Evolutionary conservation across 2,888 invertebrate genomes (phyloP).

Genomic region (Protodeltote pygarga): DNA sequence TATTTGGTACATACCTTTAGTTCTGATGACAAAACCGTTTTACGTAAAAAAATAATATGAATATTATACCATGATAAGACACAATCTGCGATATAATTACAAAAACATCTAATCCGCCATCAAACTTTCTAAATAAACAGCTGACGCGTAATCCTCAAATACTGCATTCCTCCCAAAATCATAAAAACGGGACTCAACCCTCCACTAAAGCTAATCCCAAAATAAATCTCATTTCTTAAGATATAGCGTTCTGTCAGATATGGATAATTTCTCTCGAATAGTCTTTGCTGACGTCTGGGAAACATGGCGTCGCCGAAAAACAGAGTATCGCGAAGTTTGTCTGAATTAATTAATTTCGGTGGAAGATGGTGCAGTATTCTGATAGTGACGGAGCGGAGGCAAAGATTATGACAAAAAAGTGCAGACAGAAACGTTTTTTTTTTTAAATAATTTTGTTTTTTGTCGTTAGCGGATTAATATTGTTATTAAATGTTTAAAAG

Average conservation of each 20-base stretch:
- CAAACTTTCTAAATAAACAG: neutral
- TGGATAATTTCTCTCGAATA: conserved; percentile 42
- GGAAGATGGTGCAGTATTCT: conserved; percentile 50
- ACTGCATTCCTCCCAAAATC: conserved; percentile 2
- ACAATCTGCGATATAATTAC: too few relatives aligned
- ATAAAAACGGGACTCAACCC: conserved; percentile 19
- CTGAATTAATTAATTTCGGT: conserved; percentile 69
- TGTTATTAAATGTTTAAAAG: too few relatives aligned
- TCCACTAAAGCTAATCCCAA: conserved; percentile 30
- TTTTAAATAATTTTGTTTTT: too few relatives aligned
- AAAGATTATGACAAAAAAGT: conserved; percentile 39
- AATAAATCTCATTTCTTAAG: conserved; percentile 44
- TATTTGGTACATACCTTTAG: too few relatives aligned
- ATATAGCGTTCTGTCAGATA: conserved; percentile 36
- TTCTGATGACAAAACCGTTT: too few relatives aligned
- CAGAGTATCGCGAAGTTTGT: conserved; percentile 55
- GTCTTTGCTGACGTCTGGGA: conserved; percentile 35
- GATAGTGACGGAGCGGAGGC: conserved; percentile 42
- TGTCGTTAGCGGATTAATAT: too few relatives aligned
- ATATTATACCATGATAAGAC: too few relatives aligned
- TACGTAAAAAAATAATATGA: too few relatives aligned
- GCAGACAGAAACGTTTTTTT: conserved; percentile 3
- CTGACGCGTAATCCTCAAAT: conserved; percentile 15
- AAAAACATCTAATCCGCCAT: too few relatives aligned
- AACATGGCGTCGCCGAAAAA: conserved; percentile 41